Base-by-base conservation (phyloP, 2,888 invertebrate species). In the Brenthis hecate region DNA sequence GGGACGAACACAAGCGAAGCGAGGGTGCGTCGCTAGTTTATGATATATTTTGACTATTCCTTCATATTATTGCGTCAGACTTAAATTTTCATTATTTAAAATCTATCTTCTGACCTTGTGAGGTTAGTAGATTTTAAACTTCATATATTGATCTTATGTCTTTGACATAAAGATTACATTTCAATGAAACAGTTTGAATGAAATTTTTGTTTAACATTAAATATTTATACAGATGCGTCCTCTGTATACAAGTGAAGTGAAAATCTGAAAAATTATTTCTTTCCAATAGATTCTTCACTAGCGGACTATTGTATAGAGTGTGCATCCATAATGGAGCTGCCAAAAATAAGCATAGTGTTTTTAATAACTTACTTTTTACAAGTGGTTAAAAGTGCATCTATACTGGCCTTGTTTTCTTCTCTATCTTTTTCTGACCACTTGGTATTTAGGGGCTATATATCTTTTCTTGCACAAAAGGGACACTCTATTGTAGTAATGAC, bases 401-500 rank as follows among this genome's bases (percentile, higher is more conserved):
- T 72, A 36, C 66, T 72, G 5, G 72, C 72, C 11, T 68, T 91
- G 0, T 92, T 92, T 75, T 89, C 91, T 1, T 85, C 90, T 0
- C 74, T 92, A 14, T 92, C 92, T 3, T 87, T 81, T 74, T 75
- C 90, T n/a, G 92, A 92, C 68, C 91, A 92, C 70, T 73, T 85
- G 19, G 86, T 92, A 3, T 92, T 81, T 73, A 81, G 90, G 76
- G 89, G 86, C 69, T 91, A 89, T 76, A 70, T 91, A 8, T 84
- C 89, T 6, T 78, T 83, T 13, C 84, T 92, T 1, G 83, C 83
- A 0, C 82, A 84, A 62, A 81, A 75, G 71, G 91, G 90, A 1
- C 91, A 92, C 69, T 82, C 85, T 13, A 72, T 91, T 2, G 86
- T 89, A 6, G 74, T 89, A 32, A 92, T 92, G 92, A 92, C 91